Conservation (phyloP, 2,797 vertebrate genomes). For the Falco rusticolus region DNA sequence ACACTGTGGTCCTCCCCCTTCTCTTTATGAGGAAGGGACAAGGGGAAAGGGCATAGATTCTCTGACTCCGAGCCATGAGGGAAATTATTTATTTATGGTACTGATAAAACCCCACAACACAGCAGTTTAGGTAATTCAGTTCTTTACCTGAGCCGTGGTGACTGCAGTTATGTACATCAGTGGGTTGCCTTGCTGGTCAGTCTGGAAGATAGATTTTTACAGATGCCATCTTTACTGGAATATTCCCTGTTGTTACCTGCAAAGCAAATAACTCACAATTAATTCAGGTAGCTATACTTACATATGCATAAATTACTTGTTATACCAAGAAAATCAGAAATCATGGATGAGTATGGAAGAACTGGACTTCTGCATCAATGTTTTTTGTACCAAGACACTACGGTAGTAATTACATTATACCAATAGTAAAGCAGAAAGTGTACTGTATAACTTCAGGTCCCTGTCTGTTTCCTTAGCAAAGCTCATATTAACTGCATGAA, state of each 20-base stretch:
- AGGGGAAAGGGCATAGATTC: not conserved
- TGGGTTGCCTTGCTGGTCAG: conserved; percentile 81
- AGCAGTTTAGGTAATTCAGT: not conserved
- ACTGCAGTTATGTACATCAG: conserved; percentile 86
- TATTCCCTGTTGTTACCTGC: conserved; percentile 84
- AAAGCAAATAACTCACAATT: not conserved
- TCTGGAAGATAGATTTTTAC: conserved; percentile 82
- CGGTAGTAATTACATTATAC: not conserved
- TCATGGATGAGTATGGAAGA: not conserved
- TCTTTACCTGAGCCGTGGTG: conserved; percentile 74
- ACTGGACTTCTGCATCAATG: not conserved
- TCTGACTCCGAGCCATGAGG: not conserved
- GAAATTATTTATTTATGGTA: not conserved
- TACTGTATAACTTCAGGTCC: not conserved
- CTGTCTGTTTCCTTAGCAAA: not conserved
- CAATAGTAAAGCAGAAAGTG: not conserved
- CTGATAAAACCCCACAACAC: not conserved
- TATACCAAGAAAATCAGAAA: not conserved
- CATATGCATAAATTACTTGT: not conserved
- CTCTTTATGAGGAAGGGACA: not conserved
- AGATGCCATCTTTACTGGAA: conserved; percentile 82
- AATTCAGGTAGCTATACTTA: not conserved
- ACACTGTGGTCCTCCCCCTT: not conserved
- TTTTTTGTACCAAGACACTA: not conserved
- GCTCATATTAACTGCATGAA: not conserved